Base-by-base conservation (phyloP, 2,797 vertebrate genomes). In the Chelonia mydas region DNA sequence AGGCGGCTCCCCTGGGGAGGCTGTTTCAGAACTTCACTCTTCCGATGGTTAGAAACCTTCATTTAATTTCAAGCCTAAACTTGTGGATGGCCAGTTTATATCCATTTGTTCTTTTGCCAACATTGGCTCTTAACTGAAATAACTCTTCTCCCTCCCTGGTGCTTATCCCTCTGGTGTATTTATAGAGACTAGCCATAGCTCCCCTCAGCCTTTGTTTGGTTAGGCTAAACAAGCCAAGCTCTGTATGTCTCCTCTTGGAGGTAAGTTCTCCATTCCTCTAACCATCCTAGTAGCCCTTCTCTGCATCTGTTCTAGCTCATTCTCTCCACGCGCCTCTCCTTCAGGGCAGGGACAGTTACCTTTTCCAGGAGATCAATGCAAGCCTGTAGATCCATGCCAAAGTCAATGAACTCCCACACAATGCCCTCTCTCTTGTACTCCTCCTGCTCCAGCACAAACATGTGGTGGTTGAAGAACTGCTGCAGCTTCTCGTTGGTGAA, bases 321-420 rank as follows among this genome's bases (percentile, higher is more conserved):
- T 59, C 25, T 61, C 16, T 31, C 76, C 6, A 11, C 1, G 21
- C 17, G 3, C 37, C 16, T 51, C 17, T 53, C 11, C 33, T n/a
- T 53, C 50, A 27, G 78, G 11, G 5, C 1, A 47, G n/a, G 65
- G 55, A 25, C 11, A 9, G 12, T 93, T 94, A 98, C 98, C 97
- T 97, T 98, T 93, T 98, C 98, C 89, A 98, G 97, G 77, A 98
- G 97, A 61, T 98, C 97, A 17, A 98, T 98, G 93, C 98, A 98
- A 89, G 98, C 98, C 94, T 99, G 98, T 55, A 98, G 97, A 89
- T 99, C 98, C 57, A 98, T 97, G 59, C 98, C 98, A 11, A 98
- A 98, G 96, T 98, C 98, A 0, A 98, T 98, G 97, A 98, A 98
- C 89, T 98, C 96, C 98, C 98, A 98, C 2, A 98, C 96, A 5